Evolutionary conservation across 2,888 invertebrate species (phyloP).

Genomic region (Boloria selene): DNA sequence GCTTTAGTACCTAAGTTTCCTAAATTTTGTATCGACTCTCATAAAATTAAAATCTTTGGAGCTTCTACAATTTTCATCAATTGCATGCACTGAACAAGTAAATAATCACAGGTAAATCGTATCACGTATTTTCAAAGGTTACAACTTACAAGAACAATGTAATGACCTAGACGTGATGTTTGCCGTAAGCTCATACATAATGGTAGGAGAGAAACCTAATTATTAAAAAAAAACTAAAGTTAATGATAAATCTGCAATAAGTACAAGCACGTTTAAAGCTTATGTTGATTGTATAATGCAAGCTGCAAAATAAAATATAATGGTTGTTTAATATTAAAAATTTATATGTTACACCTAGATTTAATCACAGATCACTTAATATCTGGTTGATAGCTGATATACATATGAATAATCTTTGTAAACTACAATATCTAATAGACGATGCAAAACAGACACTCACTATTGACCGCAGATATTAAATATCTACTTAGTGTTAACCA

Average conservation of each 20-base stretch:
- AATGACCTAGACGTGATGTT: constrained; percentile 29
- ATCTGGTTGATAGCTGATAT: too few relatives aligned
- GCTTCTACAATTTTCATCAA: neutral
- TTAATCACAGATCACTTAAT: too few relatives aligned
- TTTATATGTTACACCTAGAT: too few relatives aligned
- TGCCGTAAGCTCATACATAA: constrained; percentile 13
- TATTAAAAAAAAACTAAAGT: neutral
- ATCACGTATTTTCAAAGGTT: constrained; percentile 22
- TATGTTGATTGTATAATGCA: too few relatives aligned
- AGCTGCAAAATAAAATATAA: too few relatives aligned
- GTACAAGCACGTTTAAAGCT: too few relatives aligned
- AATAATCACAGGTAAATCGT: constrained; percentile 14
- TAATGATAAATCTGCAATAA: neutral
- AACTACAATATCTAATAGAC: constrained; percentile 6
- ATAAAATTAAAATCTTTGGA: neutral
- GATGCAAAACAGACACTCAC: constrained; percentile 11
- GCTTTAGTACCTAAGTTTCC: too few relatives aligned
- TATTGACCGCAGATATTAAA: constrained; percentile 20
- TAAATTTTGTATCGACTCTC: neutral
- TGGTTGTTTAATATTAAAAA: too few relatives aligned
- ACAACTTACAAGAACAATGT: constrained; percentile 26
- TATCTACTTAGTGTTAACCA: constrained; percentile 9
- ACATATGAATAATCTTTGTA: neutral
- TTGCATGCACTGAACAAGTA: constrained; percentile 1
- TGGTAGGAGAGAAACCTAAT: constrained; percentile 18